Conservation (phyloP, 2,888 invertebrate genomes). For the Phlogophora meticulosa region DNA sequence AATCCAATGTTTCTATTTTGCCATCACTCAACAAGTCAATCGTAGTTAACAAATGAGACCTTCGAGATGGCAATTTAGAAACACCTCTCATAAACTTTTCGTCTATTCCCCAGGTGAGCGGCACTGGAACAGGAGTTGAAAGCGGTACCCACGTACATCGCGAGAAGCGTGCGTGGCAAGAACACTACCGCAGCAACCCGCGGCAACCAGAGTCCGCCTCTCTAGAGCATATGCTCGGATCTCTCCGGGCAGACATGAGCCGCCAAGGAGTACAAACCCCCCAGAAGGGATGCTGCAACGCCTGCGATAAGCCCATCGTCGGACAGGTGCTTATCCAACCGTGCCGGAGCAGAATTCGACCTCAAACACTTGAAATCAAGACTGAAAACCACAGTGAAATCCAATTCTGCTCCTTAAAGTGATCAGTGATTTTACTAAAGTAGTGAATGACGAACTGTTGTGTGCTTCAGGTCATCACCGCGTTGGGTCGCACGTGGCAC, state of each 20-base stretch:
- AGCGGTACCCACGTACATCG: conserved; percentile 92
- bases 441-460: conserved; percentile 69
- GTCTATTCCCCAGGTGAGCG: conserved; percentile 80
- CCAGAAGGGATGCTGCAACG: conserved; percentile 99
- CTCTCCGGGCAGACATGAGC: conserved; percentile 98
- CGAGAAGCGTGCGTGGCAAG: conserved; percentile 91
- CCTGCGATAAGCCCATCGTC: conserved; percentile 99
- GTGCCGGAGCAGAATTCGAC: conserved; percentile 52
- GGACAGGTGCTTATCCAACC: conserved; percentile 93
- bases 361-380: conserved; percentile 17
- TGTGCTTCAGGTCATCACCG: conserved; percentile 95
- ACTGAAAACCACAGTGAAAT: conserved; percentile 46
- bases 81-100: conserved; percentile 19
- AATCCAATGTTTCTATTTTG: conserved; percentile 46
- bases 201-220: conserved; percentile 91
- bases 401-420: conserved; percentile 45
- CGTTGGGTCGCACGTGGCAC: conserved; percentile 99
- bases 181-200: conserved; percentile 90
- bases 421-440: conserved; percentile 49
- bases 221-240: conserved; percentile 97
- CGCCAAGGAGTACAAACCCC: conserved; percentile 99
- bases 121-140: conserved; percentile 83
- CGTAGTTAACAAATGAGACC: not conserved
- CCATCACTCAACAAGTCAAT: conserved; percentile 14
- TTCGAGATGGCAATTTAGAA: conserved; percentile 47